Percentiles rank a stretch among this genome's conserved stretches.
Conservation (phyloP, 1,140 invertebrate species). For the Aphis craccivora region DNA sequence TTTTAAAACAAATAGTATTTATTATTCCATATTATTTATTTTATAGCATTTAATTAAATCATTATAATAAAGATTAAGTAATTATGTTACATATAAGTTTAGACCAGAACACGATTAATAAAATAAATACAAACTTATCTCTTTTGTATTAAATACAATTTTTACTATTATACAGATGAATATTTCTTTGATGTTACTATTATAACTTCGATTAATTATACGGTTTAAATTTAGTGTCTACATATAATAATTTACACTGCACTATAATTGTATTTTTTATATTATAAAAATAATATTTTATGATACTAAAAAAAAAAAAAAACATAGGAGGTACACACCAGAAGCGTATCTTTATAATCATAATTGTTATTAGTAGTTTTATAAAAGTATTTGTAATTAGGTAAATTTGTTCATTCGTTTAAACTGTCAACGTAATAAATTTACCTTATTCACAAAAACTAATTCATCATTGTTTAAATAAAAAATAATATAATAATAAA, state of each 20-base stretch:
- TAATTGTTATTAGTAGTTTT: background rate
- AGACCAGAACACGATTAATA: background rate
- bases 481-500: background rate
- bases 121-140: background rate
- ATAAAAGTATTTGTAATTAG: background rate
- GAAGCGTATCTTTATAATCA: background rate
- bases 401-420: background rate
- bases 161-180: background rate
- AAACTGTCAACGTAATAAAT: background rate
- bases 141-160: background rate
- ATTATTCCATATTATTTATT: background rate
- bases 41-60: background rate
- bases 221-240: background rate
- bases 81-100: background rate
- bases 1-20: background rate
- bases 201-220: background rate
- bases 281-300: background rate
- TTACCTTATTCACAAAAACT: background rate
- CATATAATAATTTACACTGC: background rate
- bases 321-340: background rate
- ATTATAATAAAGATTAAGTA: background rate
- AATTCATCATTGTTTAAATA: background rate
- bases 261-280: background rate
- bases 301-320: too few relatives aligned
- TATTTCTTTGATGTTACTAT: background rate